Conservation (phyloP, 2,113 vertebrate species). For the Marcusenius ussheri region DNA sequence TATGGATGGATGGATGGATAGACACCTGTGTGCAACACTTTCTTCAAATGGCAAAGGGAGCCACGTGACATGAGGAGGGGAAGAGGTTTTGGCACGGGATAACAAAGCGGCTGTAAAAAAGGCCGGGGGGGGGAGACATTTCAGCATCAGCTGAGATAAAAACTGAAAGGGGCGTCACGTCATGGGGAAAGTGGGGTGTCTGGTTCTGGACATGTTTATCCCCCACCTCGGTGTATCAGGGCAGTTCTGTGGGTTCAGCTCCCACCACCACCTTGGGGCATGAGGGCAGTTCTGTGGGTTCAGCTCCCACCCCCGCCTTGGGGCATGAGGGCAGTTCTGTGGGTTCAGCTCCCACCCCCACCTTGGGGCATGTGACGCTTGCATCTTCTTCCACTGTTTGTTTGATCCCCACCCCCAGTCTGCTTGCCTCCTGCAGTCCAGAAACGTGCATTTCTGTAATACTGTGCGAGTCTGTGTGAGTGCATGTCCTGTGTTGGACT, state of each 20-base stretch:
- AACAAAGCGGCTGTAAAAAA: background rate
- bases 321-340: background rate
- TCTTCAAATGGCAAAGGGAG: background rate
- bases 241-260: too few species aligned
- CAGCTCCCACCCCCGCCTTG: too few species aligned
- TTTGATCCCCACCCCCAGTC: background rate
- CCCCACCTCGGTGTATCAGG: too few species aligned
- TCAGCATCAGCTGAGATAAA: background rate
- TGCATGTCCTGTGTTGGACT: too few species aligned
- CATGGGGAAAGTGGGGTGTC: background rate
- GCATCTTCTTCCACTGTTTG: background rate
- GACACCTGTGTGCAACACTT: background rate
- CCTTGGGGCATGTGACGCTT: background rate
- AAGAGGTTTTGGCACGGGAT: background rate
- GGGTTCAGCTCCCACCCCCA: too few species aligned
- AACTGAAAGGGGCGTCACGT: background rate
- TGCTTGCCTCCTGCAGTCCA: background rate
- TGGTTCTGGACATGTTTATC: background rate
- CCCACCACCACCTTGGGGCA: background rate
- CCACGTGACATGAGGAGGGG: background rate
- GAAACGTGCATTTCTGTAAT: background rate
- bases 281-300: too few species aligned
- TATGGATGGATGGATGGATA: background rate
- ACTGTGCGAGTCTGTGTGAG: too few species aligned
- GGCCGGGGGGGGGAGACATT: background rate